Percentiles rank a stretch among this genome's conserved stretches.
Evolutionary conservation across 2,113 vertebrate genomes (phyloP).

Genomic region (Galbula dea): DNA sequence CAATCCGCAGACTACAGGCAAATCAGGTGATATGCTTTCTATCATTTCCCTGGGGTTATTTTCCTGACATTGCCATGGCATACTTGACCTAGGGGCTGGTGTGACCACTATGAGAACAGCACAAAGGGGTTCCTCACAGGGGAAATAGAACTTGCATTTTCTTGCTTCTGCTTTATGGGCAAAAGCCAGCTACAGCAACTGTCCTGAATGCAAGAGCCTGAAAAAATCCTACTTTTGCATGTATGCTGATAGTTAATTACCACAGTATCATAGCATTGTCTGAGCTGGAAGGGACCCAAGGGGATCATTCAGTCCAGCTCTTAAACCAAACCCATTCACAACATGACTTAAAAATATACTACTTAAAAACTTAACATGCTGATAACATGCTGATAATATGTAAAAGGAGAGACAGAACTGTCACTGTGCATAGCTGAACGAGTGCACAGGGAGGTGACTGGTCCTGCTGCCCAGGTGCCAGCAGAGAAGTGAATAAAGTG

Average conservation of each 20-base stretch:
- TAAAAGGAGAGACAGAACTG: neutral
- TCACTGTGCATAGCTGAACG: neutral
- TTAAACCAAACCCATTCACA: too few relatives aligned
- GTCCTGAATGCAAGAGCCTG: neutral
- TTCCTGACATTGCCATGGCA: neutral
- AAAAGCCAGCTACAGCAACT: neutral
- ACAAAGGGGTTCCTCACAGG: neutral
- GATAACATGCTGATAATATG: neutral
- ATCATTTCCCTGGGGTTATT: neutral
- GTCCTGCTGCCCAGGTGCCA: neutral
- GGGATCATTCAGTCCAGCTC: too few relatives aligned
- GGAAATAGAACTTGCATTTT: neutral
- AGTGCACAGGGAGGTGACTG: fast-evolving
- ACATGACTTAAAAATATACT: too few relatives aligned
- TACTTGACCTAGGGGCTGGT: neutral
- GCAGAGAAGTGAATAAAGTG: neutral
- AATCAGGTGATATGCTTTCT: neutral
- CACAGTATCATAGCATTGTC: too few relatives aligned
- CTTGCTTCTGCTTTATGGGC: neutral
- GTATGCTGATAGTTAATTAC: too few relatives aligned
- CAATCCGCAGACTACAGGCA: neutral
- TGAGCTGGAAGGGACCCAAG: too few relatives aligned
- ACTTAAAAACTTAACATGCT: too few relatives aligned
- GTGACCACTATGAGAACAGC: neutral
- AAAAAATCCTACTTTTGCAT: neutral